Base-by-base conservation (phyloP, 2,888 invertebrate genomes). In the Xestia ashworthii region DNA sequence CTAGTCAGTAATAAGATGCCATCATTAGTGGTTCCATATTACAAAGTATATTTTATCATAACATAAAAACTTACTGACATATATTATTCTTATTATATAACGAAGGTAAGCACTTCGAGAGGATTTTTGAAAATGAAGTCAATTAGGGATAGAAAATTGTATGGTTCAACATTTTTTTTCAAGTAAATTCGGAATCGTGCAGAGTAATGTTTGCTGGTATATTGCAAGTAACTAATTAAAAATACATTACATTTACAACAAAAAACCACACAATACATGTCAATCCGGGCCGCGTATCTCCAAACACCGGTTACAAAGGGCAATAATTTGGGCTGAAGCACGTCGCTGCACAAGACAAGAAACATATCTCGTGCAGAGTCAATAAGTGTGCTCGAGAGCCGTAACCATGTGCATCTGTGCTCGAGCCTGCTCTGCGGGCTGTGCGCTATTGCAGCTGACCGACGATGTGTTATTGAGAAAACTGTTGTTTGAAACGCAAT, bases 321-420 rank as follows among this genome's bases (percentile, higher is more conserved):
- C 81, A 83, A 88, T 88, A 85, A 87, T 88, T 88, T 77, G 70
- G 32, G 38, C 75, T 70, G 74, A 76, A 86, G 79, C 78, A 81
- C 82, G 69, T 76, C 73, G 71, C 67, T 48, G 74, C 50, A 62
- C 75, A 66, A 87, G 72, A 88, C 85, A 88, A 82, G 77, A 72
- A 73, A 81, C 87, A 87, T 88, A 85, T 87, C 81, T 88, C 58
- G 48, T 46, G 32, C 76, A 71, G 69, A 87, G 74, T 85, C 87
- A 85, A 83, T 87, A 87, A 85, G 85, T 83, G 87, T 74, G 62
- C 68, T 73, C 66, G 68, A 72, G 64, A 48, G 80, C 55, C 62
- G 71, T 79, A 72, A 86, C 81, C 86, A 79, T 71, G 78, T 83
- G 78, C 81, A 79, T 73, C 77, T 80, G 86, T 80, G 80, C 77